A percentile compares a stretch with the other conserved stretches of the same genome.
Evolutionary conservation across 2,113 vertebrate species (phyloP).

Genomic region (Pachypanchax playfairii): DNA sequence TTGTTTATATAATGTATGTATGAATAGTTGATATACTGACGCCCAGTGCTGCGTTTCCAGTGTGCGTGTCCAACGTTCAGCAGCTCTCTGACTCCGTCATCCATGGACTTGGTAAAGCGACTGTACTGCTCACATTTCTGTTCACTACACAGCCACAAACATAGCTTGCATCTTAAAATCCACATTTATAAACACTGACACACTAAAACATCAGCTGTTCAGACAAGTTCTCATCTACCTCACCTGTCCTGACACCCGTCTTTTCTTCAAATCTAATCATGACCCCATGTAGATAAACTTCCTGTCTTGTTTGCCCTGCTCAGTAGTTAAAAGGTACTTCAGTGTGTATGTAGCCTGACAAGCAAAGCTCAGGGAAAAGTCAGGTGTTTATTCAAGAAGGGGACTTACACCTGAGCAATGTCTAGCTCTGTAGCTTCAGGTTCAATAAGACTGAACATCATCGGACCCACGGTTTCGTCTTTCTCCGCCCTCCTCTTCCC

Average conservation of each 20-base stretch:
- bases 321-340: background rate
- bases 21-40: slow-evolving; percentile 64
- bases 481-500: slow-evolving; percentile 94
- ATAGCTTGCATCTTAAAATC: no score
- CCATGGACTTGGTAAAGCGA: slow-evolving; percentile 91
- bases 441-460: slow-evolving; percentile 91
- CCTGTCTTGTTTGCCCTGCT: background rate
- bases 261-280: background rate
- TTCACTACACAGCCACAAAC: slow-evolving; percentile 83
- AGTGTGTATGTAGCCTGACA: background rate
- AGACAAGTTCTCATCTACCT: background rate
- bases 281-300: background rate
- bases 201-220: background rate
- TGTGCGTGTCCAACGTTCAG: slow-evolving; percentile 91
- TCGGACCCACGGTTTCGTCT: slow-evolving; percentile 88
- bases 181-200: slow-evolving; percentile 13
- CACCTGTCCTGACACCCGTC: no score
- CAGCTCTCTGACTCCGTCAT: slow-evolving; percentile 91
- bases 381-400: background rate
- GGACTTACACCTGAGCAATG: slow-evolving; percentile 82
- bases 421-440: slow-evolving; percentile 89
- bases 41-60: slow-evolving; percentile 94
- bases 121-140: slow-evolving; percentile 89
- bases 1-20: no score
- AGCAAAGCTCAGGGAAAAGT: background rate